Evolutionary conservation across 1,140 invertebrate genomes (phyloP).

Genomic region (Neotoxoptera formosana): DNA sequence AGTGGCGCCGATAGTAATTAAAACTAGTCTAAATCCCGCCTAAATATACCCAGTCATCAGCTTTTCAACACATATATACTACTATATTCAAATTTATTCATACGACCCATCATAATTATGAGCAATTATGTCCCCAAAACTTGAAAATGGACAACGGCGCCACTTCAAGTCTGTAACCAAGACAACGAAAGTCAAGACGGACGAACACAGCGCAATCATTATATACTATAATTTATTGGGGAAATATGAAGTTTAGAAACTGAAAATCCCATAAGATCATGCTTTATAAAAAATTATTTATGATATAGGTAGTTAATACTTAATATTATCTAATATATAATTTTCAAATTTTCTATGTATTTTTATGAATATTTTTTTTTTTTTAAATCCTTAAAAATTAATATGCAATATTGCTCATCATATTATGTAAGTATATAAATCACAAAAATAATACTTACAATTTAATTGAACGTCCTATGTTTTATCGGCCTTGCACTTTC

Average conservation of each 20-base stretch:
- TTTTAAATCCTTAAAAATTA: background rate
- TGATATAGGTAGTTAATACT: background rate
- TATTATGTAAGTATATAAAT: background rate
- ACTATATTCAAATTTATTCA: constrained; percentile 3
- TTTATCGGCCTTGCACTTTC: background rate
- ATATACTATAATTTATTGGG: background rate
- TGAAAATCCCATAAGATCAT: background rate
- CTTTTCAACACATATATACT: background rate
- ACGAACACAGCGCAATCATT: background rate
- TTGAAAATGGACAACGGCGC: background rate
- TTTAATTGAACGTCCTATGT: background rate
- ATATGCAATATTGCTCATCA: background rate
- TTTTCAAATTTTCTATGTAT: background rate
- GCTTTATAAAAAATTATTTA: background rate
- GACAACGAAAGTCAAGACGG: background rate
- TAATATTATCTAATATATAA: background rate
- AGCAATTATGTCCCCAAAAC: constrained; percentile 1
- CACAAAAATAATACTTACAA: background rate
- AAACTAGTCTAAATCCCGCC: constrained; percentile 5
- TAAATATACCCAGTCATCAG: background rate
- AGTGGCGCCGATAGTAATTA: constrained; percentile 3
- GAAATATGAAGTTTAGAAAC: background rate
- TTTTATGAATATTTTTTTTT: background rate
- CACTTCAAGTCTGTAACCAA: background rate
- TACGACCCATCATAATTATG: background rate